Conservation (phyloP, 92 coral and sea anemone species). For the Porites divaricata region DNA sequence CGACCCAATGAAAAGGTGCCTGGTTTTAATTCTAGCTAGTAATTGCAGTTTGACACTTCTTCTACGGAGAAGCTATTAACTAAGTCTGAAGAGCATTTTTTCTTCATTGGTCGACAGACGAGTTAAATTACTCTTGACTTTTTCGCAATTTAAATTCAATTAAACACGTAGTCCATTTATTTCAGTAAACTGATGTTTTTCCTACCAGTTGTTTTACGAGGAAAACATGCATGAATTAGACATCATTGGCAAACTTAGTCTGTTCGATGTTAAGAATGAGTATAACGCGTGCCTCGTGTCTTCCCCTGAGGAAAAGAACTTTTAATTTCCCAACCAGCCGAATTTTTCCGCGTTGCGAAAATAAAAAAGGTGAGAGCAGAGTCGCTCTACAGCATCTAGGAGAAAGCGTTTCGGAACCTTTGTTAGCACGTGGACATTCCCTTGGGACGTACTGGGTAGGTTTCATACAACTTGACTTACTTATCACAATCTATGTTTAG, state of each 20-base stretch:
- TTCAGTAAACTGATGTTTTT: background rate
- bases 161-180: slow-evolving; percentile 32
- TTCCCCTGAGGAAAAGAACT: slow-evolving; percentile 38
- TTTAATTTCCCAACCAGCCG: slow-evolving; percentile 36
- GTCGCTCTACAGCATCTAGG: slow-evolving; percentile 33
- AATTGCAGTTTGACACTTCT: background rate
- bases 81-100: background rate
- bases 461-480: too few relatives aligned
- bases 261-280: background rate
- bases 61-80: slow-evolving; percentile 26
- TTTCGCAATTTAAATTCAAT: slow-evolving; percentile 17
- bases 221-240: slow-evolving; percentile 47
- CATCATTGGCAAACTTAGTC: slow-evolving; percentile 3
- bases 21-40: background rate
- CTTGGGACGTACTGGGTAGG: slow-evolving; percentile 21
- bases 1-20: background rate
- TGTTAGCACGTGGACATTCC: slow-evolving; percentile 9
- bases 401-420: slow-evolving; percentile 37
- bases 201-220: slow-evolving; percentile 4
- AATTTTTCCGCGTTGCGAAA: slow-evolving; percentile 35
- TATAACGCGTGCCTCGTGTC: slow-evolving; percentile 25
- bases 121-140: slow-evolving; percentile 24
- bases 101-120: slow-evolving; percentile 23
- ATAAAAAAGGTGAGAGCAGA: slow-evolving; percentile 28
- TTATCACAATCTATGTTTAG: too few relatives aligned